Evolutionary conservation across 2,888 invertebrate species (phyloP).

Genomic region (Apoda limacodes): DNA sequence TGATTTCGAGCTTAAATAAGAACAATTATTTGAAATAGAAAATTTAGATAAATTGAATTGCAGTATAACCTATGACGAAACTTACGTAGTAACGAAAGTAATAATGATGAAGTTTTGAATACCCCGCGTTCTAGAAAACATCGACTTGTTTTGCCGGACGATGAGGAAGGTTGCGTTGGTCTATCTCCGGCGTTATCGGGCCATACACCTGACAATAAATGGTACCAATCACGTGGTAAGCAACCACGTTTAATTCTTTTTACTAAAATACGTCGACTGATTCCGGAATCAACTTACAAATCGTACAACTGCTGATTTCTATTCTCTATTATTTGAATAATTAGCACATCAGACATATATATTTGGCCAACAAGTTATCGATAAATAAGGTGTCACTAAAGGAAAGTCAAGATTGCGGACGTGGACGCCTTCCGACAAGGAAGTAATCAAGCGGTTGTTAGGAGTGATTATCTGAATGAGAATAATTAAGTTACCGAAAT

Average conservation of each 20-base stretch:
- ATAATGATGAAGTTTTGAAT: too few species aligned
- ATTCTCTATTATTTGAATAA: constrained; percentile 19
- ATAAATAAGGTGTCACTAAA: constrained; percentile 13
- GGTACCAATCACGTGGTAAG: too few species aligned
- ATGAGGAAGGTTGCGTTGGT: constrained; percentile 9
- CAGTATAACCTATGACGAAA: constrained; percentile 7
- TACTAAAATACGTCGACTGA: constrained; percentile 17
- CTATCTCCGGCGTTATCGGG: constrained; percentile 10
- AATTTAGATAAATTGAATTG: constrained; percentile 7
- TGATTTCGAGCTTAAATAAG: constrained; percentile 9
- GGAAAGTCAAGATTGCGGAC: constrained; percentile 13
- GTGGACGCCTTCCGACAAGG: background rate
- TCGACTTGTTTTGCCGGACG: constrained; percentile 9
- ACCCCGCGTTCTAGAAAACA: constrained; percentile 9
- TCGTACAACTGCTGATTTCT: constrained; percentile 20
- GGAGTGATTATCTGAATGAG: constrained; percentile 19
- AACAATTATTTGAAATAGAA: constrained; percentile 8
- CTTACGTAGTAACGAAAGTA: constrained; percentile 8
- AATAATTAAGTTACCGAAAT: constrained; percentile 18
- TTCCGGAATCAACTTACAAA: too few species aligned
- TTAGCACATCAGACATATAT: constrained; percentile 18
- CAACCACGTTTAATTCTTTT: too few species aligned
- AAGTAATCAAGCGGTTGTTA: constrained; percentile 11
- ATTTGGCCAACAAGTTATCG: constrained; percentile 13
- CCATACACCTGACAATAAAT: constrained; percentile 13